phyloP scores from a whole-genome alignment of 2,888 invertebrate species.

The Hypselothyrea guttata region DNA sequence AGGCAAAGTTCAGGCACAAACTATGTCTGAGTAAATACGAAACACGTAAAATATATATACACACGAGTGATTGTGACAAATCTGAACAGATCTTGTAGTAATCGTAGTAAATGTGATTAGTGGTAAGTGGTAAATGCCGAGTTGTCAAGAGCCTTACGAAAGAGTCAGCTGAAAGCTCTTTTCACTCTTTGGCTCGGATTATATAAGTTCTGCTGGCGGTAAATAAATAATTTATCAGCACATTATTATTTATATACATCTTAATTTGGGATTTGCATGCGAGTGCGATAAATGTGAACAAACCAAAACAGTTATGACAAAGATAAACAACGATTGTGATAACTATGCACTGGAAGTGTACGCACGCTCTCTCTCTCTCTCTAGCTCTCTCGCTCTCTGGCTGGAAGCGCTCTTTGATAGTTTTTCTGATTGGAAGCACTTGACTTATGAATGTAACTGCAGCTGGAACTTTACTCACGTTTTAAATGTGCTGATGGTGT shows the following conservation, averaged over 20 bases:
- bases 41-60: slow-evolving; percentile 3
- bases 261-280: slow-evolving; percentile 1
- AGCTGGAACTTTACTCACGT: slow-evolving; percentile 33
- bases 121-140: slow-evolving; percentile 45
- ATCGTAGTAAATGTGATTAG: slow-evolving; percentile 38
- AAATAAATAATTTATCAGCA: slow-evolving; percentile 16
- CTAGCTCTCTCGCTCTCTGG: not conserved
- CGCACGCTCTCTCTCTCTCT: slow-evolving; percentile 13
- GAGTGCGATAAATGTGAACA: slow-evolving; percentile 13
- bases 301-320: slow-evolving; percentile 31
- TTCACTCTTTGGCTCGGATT: slow-evolving; percentile 42
- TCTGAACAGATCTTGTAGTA: slow-evolving; percentile 9
- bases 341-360: slow-evolving; percentile 47
- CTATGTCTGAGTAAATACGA: slow-evolving; percentile 3
- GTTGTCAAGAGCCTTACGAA: slow-evolving; percentile 1
- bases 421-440: slow-evolving; percentile 17
- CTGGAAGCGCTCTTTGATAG: slow-evolving; percentile 6
- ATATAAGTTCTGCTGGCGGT: slow-evolving; percentile 53
- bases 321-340: slow-evolving; percentile 67
- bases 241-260: not conserved
- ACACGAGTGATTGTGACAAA: not conserved
- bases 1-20: slow-evolving; percentile 62
- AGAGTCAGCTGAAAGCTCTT: slow-evolving; percentile 10
- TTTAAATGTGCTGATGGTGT: slow-evolving; percentile 28
- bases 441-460: slow-evolving; percentile 15